Percentiles rank a stretch among this genome's conserved stretches.
These are phyloP conservation scores for Melieria crassipennis DNA, from an alignment of 2,888 invertebrate genomes.

Conservation along the genomic window DNA sequence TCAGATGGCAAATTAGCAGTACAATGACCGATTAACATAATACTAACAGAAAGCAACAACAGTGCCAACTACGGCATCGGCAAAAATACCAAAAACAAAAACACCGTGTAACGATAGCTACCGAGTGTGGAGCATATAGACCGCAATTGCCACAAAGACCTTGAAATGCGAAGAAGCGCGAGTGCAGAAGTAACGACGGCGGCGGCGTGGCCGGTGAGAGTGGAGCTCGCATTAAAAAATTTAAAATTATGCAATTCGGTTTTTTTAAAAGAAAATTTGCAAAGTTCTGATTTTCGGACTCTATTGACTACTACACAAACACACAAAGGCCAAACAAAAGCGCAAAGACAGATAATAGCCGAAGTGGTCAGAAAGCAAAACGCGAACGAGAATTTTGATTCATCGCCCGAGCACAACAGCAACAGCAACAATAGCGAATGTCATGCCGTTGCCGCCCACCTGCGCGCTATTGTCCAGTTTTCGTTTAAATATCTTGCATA, in stretches of 20 bases:
- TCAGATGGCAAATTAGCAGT: conserved; percentile 1
- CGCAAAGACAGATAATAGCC: not conserved
- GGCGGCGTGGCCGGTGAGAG: not conserved
- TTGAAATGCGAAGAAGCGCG: not conserved
- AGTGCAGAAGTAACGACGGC: no score
- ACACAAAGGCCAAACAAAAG: not conserved
- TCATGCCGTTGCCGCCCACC: not conserved
- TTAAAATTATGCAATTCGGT: not conserved
- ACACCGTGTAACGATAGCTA: no score
- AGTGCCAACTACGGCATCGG: not conserved
- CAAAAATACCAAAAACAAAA: not conserved
- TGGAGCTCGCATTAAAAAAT: not conserved
- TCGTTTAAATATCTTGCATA: not conserved
- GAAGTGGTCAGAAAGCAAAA: not conserved
- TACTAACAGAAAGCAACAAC: conserved; percentile 8
- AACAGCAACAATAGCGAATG: no score
- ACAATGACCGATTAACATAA: conserved; percentile 31
- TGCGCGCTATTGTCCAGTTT: not conserved
- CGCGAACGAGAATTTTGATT: not conserved
- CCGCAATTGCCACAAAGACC: not conserved
- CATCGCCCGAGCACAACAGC: no score
- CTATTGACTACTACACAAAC: not conserved
- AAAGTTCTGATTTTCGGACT: no score
- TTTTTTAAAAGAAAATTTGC: not conserved
- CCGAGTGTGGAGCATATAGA: not conserved